A percentile compares a stretch with the other conserved stretches of the same genome.
Conservation (phyloP, 2,888 invertebrate genomes). For the Calameuta filiformis region DNA sequence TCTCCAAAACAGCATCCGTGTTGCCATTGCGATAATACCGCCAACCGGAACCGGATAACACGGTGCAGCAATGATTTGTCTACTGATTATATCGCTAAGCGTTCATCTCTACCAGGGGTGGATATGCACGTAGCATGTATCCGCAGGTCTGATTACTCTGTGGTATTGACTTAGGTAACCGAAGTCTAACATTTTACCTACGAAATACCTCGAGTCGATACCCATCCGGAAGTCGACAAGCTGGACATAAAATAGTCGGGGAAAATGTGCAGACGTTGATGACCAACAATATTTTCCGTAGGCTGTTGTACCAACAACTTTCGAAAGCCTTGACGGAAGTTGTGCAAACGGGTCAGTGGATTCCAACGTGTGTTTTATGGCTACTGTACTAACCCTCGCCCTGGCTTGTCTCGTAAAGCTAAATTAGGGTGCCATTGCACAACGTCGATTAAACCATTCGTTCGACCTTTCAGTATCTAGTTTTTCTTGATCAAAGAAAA, state of each 20-base stretch:
- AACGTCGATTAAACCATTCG: slow-evolving; percentile 37
- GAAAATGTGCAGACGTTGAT: not conserved
- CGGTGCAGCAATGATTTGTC: not conserved
- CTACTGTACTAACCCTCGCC: slow-evolving; percentile 5
- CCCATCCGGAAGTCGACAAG: not conserved
- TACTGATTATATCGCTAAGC: not conserved
- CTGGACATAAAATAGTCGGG: not conserved
- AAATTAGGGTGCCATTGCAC: not conserved
- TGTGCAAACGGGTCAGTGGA: slow-evolving; percentile 2
- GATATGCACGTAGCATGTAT: not conserved
- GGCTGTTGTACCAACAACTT: slow-evolving; percentile 32
- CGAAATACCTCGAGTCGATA: not conserved
- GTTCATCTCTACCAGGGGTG: not conserved
- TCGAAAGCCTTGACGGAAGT: not conserved
- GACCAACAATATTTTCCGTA: slow-evolving; percentile 32
- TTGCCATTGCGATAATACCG: not conserved
- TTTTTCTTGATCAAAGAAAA: slow-evolving; percentile 32
- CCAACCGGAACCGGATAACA: not conserved
- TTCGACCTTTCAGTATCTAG: slow-evolving; percentile 16
- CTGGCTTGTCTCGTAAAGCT: slow-evolving; percentile 2
- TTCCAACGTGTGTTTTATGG: not conserved
- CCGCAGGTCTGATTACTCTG: not conserved
- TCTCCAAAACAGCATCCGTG: not conserved
- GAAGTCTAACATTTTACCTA: not conserved
- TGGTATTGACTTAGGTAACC: not conserved